Percentiles rank a stretch among this genome's conserved stretches.
These are phyloP conservation scores for Gorilla gorilla DNA, from an alignment of 2,113 vertebrate genomes.

Conservation along the genomic window DNA sequence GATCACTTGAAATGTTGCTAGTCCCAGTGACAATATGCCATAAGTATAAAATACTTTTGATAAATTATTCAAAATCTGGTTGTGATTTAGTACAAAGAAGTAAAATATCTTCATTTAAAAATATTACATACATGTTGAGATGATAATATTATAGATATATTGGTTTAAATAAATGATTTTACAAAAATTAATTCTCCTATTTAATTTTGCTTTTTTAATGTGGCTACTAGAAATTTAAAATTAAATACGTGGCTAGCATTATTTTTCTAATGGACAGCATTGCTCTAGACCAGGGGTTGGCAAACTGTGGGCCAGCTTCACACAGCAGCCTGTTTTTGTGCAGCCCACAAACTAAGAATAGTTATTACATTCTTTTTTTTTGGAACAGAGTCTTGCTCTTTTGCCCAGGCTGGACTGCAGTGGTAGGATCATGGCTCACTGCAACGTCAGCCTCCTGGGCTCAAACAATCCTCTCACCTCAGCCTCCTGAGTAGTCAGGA, in stretches of 20 bases:
- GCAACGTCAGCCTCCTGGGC: too few relatives aligned
- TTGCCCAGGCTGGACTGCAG: too few relatives aligned
- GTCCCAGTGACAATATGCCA: background rate
- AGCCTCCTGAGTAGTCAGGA: too few relatives aligned
- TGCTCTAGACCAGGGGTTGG: too few relatives aligned
- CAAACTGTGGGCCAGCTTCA: background rate
- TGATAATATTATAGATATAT: background rate
- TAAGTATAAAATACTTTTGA: constrained; percentile 5
- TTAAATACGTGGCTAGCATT: background rate
- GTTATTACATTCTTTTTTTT: too few relatives aligned
- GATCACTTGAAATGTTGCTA: background rate
- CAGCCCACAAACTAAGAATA: background rate
- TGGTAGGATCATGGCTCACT: too few relatives aligned
- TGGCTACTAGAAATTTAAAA: background rate
- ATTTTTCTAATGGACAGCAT: background rate
- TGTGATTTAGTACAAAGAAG: background rate
- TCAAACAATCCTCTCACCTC: too few relatives aligned
- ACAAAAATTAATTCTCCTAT: constrained; percentile 13
- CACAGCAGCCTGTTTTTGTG: background rate
- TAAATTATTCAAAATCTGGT: background rate
- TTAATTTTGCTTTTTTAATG: background rate
- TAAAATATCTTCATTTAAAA: background rate
- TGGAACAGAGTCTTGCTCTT: too few relatives aligned
- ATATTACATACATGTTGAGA: background rate
- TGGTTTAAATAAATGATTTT: background rate